Evolutionary conservation across 1,140 invertebrate species (phyloP).

Genomic region (Ceratitis capitata): DNA sequence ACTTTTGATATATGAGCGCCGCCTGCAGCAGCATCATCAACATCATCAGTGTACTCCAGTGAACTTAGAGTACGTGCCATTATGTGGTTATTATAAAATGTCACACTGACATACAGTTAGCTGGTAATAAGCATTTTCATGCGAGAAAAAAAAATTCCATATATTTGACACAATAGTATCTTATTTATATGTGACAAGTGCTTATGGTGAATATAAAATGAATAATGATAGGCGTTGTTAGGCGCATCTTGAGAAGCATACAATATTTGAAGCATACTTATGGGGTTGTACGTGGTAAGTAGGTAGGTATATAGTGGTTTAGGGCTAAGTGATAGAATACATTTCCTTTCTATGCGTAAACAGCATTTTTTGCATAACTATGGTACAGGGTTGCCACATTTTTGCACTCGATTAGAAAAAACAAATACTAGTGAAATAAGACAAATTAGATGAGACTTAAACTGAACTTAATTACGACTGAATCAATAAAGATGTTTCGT

Average conservation of each 20-base stretch:
- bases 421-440: no score
- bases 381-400: no score
- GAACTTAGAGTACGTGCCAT: neutral
- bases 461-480: no score
- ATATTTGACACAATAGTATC: neutral
- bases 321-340: no score
- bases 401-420: no score
- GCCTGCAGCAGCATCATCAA: neutral
- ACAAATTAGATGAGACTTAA: no score
- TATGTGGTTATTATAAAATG: slow-evolving; percentile 17
- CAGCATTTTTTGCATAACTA: no score
- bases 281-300: neutral
- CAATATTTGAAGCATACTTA: slow-evolving; percentile 1
- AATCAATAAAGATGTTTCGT: no score
- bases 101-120: neutral
- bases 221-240: slow-evolving; percentile 7
- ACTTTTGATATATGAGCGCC: neutral
- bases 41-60: no score
- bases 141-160: neutral
- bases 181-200: slow-evolving; percentile 1
- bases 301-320: no score
- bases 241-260: neutral
- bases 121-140: neutral
- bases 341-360: no score
- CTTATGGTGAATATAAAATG: neutral